Base-by-base conservation (phyloP, 2,888 invertebrate species). In the Yponomeuta malinellus region DNA sequence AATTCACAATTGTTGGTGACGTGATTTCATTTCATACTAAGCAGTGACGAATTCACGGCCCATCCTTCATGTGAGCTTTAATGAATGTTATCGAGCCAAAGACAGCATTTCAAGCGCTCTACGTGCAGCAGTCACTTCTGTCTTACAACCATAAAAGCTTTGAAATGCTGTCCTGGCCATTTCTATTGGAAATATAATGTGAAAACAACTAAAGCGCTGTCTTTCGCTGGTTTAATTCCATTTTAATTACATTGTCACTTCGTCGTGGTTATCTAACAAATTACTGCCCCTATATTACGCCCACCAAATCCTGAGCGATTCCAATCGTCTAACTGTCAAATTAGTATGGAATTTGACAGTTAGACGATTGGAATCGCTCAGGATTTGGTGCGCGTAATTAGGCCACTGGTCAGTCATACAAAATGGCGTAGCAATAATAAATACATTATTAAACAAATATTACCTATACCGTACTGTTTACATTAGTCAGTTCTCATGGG, bases 171-270 rank as follows among this genome's bases (percentile, higher is more conserved):
- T 65, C 65, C 9, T 31, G 9, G 29, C 33, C 9, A 88, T 59
- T 89, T 89, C 85, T 89, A 85, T 85, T 86, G 87, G 87, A 90
- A 90, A 90, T 90, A 90, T 86, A 90, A 85, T 83, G 83, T 88
- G 82, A 80, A 90, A 89, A 85, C 77, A 80, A 81, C 12, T 29
- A 23, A 23, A 65, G 4, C 33, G 10, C 33, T 65, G 52, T 59
- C 52, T 59, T 59, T 59, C 12, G 4, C 52, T 59, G 52, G 52
- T 59, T 65, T 10, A 31, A 65, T 31, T 65, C 29, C 33, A 65
- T 23, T 65, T 33, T 10, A 64, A 64, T 64, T 31, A 64, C 64
- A 31, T 64, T 64, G 64, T 64, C 64, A 64, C n/a, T 23, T 64
- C 64, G 64, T 59, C 52, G 15, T 59, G 12, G 52, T 59, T 59